Percentiles rank a stretch among this genome's conserved stretches.
These are phyloP conservation scores for Melanotaenia boesemani DNA, from an alignment of 2,797 vertebrate genomes.

Conservation along the genomic window DNA sequence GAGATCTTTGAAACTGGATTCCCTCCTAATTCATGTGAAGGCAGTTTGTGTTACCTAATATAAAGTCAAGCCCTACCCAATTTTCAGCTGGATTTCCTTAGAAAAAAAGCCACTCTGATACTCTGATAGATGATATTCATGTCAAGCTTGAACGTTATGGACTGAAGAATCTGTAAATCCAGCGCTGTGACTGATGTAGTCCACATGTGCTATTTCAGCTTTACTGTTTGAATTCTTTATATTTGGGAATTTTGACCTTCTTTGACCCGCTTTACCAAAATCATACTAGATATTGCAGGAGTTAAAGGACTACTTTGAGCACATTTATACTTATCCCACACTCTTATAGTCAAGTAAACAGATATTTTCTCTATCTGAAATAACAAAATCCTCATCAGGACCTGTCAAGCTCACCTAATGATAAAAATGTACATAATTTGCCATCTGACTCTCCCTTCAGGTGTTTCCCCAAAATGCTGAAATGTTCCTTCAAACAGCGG, in stretches of 20 bases:
- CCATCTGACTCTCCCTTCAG: not conserved
- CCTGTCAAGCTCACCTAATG: not conserved
- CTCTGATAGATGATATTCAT: not conserved
- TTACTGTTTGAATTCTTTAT: not conserved
- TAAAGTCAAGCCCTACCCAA: not conserved
- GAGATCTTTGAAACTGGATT: slow-evolving; percentile 17
- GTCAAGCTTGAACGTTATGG: not conserved
- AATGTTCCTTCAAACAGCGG: not conserved
- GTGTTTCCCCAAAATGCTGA: not conserved
- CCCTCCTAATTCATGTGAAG: not conserved
- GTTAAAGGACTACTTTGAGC: not conserved
- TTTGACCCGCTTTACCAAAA: not conserved
- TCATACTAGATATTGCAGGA: no score
- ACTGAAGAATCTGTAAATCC: not conserved
- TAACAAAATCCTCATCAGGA: not conserved
- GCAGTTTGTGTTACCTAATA: slow-evolving; percentile 2
- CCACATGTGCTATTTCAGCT: not conserved
- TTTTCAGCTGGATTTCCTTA: not conserved
- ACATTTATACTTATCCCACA: not conserved
- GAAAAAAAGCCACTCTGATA: not conserved
- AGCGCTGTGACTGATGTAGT: not conserved
- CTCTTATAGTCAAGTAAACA: not conserved
- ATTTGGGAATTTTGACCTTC: not conserved
- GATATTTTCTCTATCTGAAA: not conserved
- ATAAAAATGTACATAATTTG: no score